A percentile compares a stretch with the other conserved stretches of the same genome.
Conservation (phyloP, 2,797 vertebrate genomes). For the Hippopotamyrus pictus region DNA sequence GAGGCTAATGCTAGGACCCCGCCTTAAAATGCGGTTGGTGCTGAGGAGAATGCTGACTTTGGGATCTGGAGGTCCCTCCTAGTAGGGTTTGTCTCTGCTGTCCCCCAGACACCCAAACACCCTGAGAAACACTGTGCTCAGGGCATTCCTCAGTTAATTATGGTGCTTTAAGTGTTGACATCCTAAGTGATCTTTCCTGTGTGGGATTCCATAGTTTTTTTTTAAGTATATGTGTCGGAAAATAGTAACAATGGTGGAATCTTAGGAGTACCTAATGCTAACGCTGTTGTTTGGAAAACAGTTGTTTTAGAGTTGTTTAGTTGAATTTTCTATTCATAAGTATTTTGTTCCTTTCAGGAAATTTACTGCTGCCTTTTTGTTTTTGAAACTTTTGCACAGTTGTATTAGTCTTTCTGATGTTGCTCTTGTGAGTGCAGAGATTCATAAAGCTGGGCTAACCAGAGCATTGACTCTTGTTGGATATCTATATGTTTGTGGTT, state of each 20-base stretch:
- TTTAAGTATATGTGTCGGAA: neutral
- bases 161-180: neutral
- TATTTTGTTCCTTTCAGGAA: neutral
- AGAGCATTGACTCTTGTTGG: neutral
- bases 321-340: neutral
- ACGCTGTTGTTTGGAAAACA: neutral
- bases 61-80: neutral
- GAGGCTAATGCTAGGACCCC: neutral
- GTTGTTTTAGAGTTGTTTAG: neutral
- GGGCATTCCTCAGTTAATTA: neutral
- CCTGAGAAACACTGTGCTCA: neutral
- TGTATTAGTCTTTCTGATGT: neutral
- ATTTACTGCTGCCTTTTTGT: neutral
- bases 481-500: neutral
- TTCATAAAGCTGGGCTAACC: neutral
- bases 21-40: neutral
- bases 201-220: neutral
- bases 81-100: neutral
- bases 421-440: neutral
- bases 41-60: neutral
- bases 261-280: neutral
- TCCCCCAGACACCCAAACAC: neutral
- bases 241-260: neutral
- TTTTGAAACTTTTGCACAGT: neutral
- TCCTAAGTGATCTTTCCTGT: neutral